Base-by-base conservation (phyloP, 1,140 invertebrate genomes). In the Dendrolimus kikuchii region DNA sequence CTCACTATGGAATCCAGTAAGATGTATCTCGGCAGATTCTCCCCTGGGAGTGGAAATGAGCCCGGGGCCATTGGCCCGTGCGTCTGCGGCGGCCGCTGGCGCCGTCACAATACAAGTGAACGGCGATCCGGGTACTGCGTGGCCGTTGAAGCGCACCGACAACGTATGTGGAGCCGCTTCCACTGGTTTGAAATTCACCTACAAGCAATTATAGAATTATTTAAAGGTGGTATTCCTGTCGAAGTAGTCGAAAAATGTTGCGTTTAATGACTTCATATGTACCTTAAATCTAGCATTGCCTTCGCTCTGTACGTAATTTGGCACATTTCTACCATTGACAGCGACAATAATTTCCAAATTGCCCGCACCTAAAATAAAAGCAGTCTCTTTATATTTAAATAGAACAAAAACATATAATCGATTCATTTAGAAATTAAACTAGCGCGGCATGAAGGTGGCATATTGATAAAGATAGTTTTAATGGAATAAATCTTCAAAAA, bases 271-370 rank as follows among this genome's bases (percentile, higher is more conserved):
- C 23, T 58, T 9, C 10, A 40, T 48, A 53, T 40, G 61, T 76
- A 88, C 87, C 78, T 92, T 92, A 67, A 99, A 99, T 68, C 95
- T 93, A 0, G 98, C 98, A 86, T 99, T 98, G 37, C 96, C 97
- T 89, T 99, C 97, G 44, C 96, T 96, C 75, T 99, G 96, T 2
- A 99, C 98, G 82, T 98, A 99, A 88, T 99, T 99, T 5, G 98
- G 98, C 5, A 99, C 98, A 88, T 99, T 99, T 71, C 96, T 92
- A 4, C 96, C 96, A 73, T 95, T 96, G n/a, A 98, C 97, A 1
- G 97, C 96, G 0, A 99, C 98, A 53, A 99, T 98, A 45, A 99
- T 99, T 88, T 99, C 98, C 62, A 99, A 88, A 86, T 99, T 98
- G 41, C 98, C 98, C 58, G 97, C 97, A 59, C 98, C 95, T 70